phyloP scores from a whole-genome alignment of 2,888 invertebrate species.

The Drosophila pegasa region DNA sequence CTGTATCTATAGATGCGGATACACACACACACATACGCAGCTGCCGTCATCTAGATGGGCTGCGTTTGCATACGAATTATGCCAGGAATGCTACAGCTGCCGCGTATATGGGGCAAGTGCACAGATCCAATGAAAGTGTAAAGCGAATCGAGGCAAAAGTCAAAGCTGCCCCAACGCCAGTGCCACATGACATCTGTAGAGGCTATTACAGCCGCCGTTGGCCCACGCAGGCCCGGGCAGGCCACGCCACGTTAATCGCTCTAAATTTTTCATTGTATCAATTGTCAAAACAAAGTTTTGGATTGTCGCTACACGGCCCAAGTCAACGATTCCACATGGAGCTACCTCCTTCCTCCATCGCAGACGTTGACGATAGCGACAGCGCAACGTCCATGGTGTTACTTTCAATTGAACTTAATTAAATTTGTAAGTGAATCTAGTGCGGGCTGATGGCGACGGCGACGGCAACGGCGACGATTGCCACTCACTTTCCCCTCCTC shows the following conservation, averaged over 20 bases:
- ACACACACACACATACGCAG: conserved; percentile 6
- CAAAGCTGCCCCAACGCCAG: conserved; percentile 34
- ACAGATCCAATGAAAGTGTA: conserved; percentile 57
- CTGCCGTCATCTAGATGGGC: conserved; percentile 20
- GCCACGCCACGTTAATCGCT: conserved; percentile 47
- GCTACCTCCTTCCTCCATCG: conserved; percentile 8
- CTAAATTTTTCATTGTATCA: conserved; percentile 82
- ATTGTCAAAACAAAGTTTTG: conserved; percentile 80
- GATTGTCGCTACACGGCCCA: conserved; percentile 67
- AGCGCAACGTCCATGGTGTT: conserved; percentile 69
- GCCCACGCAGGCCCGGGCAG: conserved; percentile 58
- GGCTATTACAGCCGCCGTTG: conserved; percentile 53
- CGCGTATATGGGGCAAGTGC: conserved; percentile 45
- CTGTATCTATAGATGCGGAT: conserved; percentile 4
- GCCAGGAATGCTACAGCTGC: conserved; percentile 61
- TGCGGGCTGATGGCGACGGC: conserved; percentile 70
- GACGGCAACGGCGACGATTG: conserved; percentile 8
- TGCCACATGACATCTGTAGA: conserved; percentile 17
- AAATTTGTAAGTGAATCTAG: conserved; percentile 85
- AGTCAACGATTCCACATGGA: conserved; percentile 45
- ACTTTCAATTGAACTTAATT: conserved; percentile 85
- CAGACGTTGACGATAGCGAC: conserved; percentile 19
- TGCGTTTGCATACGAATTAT: conserved; percentile 61
- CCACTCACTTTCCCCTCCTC: conserved; percentile 23
- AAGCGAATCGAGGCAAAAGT: conserved; percentile 68